Percentiles rank a stretch among this genome's conserved stretches.
Conservation (phyloP, 2,113 vertebrate species). For the Gavia stellata region DNA sequence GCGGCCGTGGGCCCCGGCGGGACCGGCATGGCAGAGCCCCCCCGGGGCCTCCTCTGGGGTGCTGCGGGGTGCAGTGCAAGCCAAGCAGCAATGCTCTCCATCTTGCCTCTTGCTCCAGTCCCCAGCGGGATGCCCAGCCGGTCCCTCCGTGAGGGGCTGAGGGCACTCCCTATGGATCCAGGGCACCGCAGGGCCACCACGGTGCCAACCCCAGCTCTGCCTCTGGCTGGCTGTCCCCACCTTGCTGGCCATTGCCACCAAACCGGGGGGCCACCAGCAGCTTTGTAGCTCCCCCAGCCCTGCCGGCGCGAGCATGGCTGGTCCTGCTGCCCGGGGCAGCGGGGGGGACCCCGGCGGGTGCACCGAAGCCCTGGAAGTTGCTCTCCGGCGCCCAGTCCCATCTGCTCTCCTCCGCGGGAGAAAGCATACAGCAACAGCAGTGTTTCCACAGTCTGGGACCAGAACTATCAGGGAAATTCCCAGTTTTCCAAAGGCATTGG, state of each 20-base stretch:
- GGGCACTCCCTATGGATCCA: background rate
- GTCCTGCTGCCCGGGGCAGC: background rate
- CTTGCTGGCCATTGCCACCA: background rate
- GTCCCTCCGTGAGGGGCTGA: background rate
- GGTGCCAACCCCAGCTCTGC: background rate
- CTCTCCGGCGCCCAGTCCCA: rapidly evolving
- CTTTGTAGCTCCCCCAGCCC: background rate
- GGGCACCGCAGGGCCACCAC: rapidly evolving
- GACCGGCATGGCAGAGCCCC: background rate
- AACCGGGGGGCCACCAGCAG: background rate
- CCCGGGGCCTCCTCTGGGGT: background rate
- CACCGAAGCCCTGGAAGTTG: background rate
- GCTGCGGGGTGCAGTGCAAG: background rate
- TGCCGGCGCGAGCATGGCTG: rapidly evolving
- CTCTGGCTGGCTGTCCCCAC: background rate
- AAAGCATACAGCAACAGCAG: background rate
- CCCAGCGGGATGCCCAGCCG: background rate
- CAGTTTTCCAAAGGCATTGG: background rate
- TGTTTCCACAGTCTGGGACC: background rate
- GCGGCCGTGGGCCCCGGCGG: rapidly evolving
- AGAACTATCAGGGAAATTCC: background rate
- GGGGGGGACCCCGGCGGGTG: rapidly evolving
- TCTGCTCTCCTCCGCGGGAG: background rate
- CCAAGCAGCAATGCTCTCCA: rapidly evolving
- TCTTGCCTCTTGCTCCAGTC: background rate